Percentiles rank a stretch among this genome's conserved stretches.
Conservation (phyloP, 2,797 vertebrate species). For the Gastrophryne carolinensis region DNA sequence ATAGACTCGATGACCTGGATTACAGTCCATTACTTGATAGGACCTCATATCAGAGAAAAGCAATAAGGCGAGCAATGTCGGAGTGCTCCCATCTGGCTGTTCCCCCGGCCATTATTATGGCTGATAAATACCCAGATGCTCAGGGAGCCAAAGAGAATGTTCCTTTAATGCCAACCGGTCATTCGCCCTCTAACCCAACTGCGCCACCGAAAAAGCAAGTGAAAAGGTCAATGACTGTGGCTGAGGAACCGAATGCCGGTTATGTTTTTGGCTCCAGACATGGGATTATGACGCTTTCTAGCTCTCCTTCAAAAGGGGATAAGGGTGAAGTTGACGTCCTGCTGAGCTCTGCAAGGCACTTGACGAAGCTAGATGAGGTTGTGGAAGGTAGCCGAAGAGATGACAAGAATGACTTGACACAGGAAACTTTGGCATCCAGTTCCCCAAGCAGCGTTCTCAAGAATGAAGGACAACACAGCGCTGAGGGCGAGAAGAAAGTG, state of each 20-base stretch:
- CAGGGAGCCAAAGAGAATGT: slow-evolving; percentile 60
- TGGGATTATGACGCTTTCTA: neutral
- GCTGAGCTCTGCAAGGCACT: slow-evolving; percentile 53
- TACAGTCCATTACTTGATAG: slow-evolving; percentile 57
- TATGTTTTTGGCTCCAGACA: neutral
- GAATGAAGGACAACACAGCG: neutral
- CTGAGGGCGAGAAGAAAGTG: neutral
- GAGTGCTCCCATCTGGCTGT: slow-evolving; percentile 91
- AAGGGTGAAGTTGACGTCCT: slow-evolving; percentile 49
- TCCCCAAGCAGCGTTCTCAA: neutral
- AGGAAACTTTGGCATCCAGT: neutral
- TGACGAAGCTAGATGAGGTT: slow-evolving; percentile 71
- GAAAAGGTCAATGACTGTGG: slow-evolving; percentile 83
- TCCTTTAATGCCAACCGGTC: slow-evolving; percentile 60
- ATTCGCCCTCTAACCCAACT: slow-evolving; percentile 50
- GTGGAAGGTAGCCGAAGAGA: slow-evolving; percentile 57
- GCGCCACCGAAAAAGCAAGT: slow-evolving; percentile 63
- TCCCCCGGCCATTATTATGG: slow-evolving; percentile 79
- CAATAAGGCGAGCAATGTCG: slow-evolving; percentile 90
- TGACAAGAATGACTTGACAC: slow-evolving; percentile 47
- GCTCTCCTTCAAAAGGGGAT: neutral
- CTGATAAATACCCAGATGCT: slow-evolving; percentile 84
- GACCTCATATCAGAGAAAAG: slow-evolving; percentile 83
- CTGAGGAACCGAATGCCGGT: slow-evolving; percentile 75
- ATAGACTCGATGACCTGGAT: slow-evolving; percentile 45